These are phyloP conservation scores for Poeciliopsis prolifica DNA, from an alignment of 2,113 vertebrate genomes.

Conservation along the genomic window DNA sequence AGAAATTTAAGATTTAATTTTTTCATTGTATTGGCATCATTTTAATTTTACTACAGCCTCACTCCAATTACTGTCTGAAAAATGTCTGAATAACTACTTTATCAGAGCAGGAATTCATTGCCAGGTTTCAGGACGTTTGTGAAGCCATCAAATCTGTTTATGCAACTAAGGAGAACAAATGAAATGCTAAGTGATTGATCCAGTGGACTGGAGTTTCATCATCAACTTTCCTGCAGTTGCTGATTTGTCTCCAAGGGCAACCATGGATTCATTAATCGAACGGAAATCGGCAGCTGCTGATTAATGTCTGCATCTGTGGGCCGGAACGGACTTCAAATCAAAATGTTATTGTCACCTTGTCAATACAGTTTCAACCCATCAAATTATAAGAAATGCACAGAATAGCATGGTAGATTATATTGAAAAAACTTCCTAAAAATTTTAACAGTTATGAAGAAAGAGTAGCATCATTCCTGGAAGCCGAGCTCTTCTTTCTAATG, in stretches of 20 bases:
- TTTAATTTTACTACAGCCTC: constrained; percentile 8
- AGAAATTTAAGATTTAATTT: background rate
- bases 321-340: constrained; percentile 4
- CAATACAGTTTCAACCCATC: constrained; percentile 3
- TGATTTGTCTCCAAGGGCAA: constrained; percentile 67
- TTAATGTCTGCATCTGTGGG: constrained; percentile 25
- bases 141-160: constrained; percentile 45
- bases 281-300: constrained; percentile 44
- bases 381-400: background rate
- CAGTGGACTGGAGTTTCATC: constrained; percentile 42
- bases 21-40: background rate
- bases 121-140: constrained; percentile 44
- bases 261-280: constrained; percentile 53
- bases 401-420: background rate
- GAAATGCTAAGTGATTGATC: constrained; percentile 55
- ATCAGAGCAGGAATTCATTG: constrained; percentile 5
- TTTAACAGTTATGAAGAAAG: background rate
- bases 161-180: constrained; percentile 24
- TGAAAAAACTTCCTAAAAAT: background rate
- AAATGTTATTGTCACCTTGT: background rate
- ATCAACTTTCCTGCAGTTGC: constrained; percentile 34
- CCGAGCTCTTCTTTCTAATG: background rate
- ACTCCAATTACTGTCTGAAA: constrained; percentile 7
- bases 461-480: background rate
- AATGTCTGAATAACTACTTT: constrained; percentile 26